Evolutionary conservation across 2,113 vertebrate genomes (phyloP), one percentile per base, ranked within the genome.

Genomic region (Oenanthe melanoleuca): DNA sequence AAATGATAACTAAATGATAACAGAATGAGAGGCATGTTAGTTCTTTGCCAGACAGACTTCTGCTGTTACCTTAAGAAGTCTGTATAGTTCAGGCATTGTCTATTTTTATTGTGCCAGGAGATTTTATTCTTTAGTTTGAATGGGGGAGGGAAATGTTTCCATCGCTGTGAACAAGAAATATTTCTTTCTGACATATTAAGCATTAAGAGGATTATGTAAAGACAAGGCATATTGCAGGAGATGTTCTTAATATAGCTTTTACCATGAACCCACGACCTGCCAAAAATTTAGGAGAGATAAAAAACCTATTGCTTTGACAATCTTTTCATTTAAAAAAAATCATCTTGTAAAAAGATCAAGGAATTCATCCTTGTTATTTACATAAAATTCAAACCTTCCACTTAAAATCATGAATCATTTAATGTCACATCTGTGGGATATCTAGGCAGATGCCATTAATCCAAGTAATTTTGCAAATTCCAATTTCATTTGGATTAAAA

Each of bases 401-500:
- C 95, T 96, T 94, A 95, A 97, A 96, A 96, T 95, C 86, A 95
- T 61, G 85, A 96, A 93, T 96, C 87, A 92, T 96, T 98, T 97
- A 92, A 97, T 97, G 95, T 93, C 96, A 94, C 80, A 91, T 96
- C 97, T 95, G 92, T 15, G 33, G 96, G 92, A 83, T 96, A 92
- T 97, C 95, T 89, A 97, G 93, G 94, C 96, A 98, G 97, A 97
- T 80, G 94, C 89, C 92, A 89, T 95, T 97, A 97, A 97, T 96
- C 95, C 94, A 97, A 97, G 92, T 96, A 6, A 57, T 89, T 97
- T 97, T 57, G 29, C 94, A 97, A 98, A 97, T 97, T 96, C 96
- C 96, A 93, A 80, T 97, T 97, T 97, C 88, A 95, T 95, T 96
- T 93, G 95, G 96, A 97, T 97, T 97, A 98, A 98, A 97, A 97